These are phyloP conservation scores for Dinoponera quadriceps DNA, from an alignment of 1,140 invertebrate species.

Conservation along the genomic window DNA sequence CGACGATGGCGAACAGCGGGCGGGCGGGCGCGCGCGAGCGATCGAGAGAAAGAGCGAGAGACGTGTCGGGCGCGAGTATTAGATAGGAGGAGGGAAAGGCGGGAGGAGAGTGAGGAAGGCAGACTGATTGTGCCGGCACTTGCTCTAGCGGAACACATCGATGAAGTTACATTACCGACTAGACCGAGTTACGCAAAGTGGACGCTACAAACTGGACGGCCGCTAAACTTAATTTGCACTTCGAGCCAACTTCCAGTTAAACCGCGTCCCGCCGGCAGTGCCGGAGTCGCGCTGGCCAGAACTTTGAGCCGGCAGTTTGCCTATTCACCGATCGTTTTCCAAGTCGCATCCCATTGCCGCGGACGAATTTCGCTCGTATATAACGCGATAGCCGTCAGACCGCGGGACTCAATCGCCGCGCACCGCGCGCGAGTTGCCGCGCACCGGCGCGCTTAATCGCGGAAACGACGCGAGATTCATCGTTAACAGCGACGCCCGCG, in stretches of 20 bases:
- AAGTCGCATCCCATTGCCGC: conserved; percentile 69
- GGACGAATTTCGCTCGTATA: conserved; percentile 25
- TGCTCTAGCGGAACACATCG: conserved; percentile 84
- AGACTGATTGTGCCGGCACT: conserved; percentile 83
- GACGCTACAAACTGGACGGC: conserved; percentile 82
- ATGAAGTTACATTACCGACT: conserved; percentile 85
- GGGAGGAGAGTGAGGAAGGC: conserved; percentile 71
- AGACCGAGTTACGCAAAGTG: conserved; percentile 85
- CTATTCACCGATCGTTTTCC: conserved; percentile 78
- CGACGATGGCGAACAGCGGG: too few species aligned
- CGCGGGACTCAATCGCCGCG: neutral
- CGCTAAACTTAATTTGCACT: conserved; percentile 84
- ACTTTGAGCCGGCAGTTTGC: conserved; percentile 78
- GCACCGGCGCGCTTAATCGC: too few species aligned
- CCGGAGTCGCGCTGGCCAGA: conserved; percentile 65
- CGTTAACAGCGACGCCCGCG: too few species aligned
- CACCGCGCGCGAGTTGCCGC: too few species aligned
- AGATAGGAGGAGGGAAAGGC: conserved; percentile 34
- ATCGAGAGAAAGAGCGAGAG: conserved; percentile 66
- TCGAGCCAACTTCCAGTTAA: conserved; percentile 82
- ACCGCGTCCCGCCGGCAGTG: conserved; percentile 78
- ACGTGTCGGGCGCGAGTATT: conserved; percentile 14
- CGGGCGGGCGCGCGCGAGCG: too few species aligned
- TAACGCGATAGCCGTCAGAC: conserved; percentile 23
- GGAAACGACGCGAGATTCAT: too few species aligned